Base-by-base conservation (phyloP, 2,888 invertebrate species). In the Epinotia bilunana region DNA sequence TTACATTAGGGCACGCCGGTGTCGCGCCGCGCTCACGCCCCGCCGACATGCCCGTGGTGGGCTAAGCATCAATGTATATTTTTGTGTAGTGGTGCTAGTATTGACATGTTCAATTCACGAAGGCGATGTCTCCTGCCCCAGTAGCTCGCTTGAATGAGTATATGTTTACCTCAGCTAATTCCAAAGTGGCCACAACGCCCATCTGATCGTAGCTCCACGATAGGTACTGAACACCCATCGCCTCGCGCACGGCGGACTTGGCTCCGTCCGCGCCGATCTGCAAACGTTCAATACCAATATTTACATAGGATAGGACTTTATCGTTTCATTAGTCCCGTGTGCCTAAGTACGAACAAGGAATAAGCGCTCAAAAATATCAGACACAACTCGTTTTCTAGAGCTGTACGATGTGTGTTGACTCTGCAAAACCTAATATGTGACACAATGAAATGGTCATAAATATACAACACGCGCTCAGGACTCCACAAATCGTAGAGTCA, bases 261-360 rank as follows among this genome's bases (percentile, higher is more conserved):
- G 96, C 96, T 0, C 99, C 99, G 94, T 99, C 99, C 16, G 99
- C 99, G 23, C 99, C 99, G 74, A 99, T 95, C 97, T 94, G 90
- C 43, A 79, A 89, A 86, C 57, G 43, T n/a, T n/a, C 33, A 58
- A 58, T 2, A 1, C 28, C 18, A 61, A 61, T 33, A 60, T 16
- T 3, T 20, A 63, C 9, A 49, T 23, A n/a, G n/a, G n/a, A n/a
- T n/a, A 20, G 13, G 9, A 3, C 9, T 57, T 57, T 57, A 57
- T 20, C 7, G 20, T 20, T 3, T 57, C 20, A 20, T 57, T 57
- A 20, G 20, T 20, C 57, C 18, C 57, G 57, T n/a, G n/a, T n/a
- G 46, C 13, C 46, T 4, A 46, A 16, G 46, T 12, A 12, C 46
- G 12, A 46, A 46, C 46, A 12, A 12, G 46, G 16, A 49, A 12